Conservation (phyloP, 2,113 vertebrate genomes). For the Camelus dromedarius region DNA sequence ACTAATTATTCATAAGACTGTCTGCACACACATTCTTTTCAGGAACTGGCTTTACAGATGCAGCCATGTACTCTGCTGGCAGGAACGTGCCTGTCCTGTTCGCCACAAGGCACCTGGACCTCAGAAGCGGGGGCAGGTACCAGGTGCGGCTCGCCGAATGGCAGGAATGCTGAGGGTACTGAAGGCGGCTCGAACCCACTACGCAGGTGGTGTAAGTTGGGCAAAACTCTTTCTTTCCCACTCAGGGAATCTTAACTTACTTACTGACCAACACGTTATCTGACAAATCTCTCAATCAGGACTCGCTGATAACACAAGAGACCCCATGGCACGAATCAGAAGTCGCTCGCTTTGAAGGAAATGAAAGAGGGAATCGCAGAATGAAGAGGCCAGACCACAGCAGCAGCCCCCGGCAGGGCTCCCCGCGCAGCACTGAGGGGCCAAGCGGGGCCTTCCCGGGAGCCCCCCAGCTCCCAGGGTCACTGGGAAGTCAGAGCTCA, state of each 20-base stretch:
- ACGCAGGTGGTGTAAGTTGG: fast-evolving
- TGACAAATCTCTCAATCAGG: not conserved
- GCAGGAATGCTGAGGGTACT: not conserved
- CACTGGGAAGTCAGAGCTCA: not conserved
- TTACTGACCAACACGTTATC: no score
- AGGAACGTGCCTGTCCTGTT: fast-evolving
- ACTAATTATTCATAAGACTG: not conserved
- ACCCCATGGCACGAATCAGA: not conserved
- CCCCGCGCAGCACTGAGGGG: not conserved
- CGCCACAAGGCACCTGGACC: not conserved
- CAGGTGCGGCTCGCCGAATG: no score
- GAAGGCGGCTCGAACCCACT: not conserved
- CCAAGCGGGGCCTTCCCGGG: not conserved
- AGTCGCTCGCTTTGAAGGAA: not conserved
- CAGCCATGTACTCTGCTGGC: fast-evolving
- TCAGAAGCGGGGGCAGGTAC: not conserved
- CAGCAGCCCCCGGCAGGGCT: no score
- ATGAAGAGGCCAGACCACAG: not conserved
- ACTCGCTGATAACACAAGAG: not conserved
- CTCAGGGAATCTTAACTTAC: not conserved
- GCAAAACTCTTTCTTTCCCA: not conserved
- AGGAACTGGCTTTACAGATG: not conserved
- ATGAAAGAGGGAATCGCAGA: not conserved
- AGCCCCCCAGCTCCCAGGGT: not conserved
- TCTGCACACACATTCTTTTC: not conserved